phyloP scores from a whole-genome alignment of 2,888 invertebrate genomes.

The Rhorus exstirpatorius region DNA sequence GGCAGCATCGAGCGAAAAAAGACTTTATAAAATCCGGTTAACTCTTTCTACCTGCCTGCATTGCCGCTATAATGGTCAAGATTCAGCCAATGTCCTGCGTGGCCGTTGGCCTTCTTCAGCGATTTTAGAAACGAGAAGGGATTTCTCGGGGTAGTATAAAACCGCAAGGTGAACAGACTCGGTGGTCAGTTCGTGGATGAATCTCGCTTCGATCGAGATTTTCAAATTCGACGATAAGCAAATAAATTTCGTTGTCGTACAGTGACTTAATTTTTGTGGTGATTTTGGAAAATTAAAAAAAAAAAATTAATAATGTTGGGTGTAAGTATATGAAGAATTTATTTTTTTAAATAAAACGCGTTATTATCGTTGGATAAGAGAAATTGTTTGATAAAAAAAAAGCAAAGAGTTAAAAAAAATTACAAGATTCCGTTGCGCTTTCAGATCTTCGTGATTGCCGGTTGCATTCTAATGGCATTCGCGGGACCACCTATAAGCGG shows the following conservation, averaged over 20 bases:
- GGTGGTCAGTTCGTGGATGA: constrained; percentile 78
- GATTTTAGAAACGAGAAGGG: constrained; percentile 79
- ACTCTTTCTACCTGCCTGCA: constrained; percentile 78
- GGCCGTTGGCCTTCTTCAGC: constrained; percentile 51
- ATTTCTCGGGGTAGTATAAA: constrained; percentile 80
- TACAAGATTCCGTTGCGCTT: constrained; percentile 58
- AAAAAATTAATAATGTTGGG: constrained; percentile 71
- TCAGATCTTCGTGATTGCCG: constrained; percentile 74
- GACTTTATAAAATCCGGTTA: constrained; percentile 81
- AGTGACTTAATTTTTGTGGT: constrained; percentile 58
- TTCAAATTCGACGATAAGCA: constrained; percentile 31
- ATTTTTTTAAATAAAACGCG: constrained; percentile 1
- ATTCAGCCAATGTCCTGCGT: constrained; percentile 81
- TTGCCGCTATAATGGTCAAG: constrained; percentile 78
- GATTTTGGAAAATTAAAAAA: constrained; percentile 33
- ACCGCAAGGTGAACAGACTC: constrained; percentile 79
- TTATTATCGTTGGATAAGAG: background rate
- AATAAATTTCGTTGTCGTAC: background rate
- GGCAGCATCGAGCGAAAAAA: constrained; percentile 81
- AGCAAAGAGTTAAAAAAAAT: background rate
- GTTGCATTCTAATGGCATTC: constrained; percentile 72
- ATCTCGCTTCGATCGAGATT: constrained; percentile 72
- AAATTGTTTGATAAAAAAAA: constrained; percentile 38
- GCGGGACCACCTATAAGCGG: constrained; percentile 75
- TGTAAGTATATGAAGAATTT: constrained; percentile 72